Base-by-base conservation (phyloP, 1,140 invertebrate species). In the Euwallacea similis region DNA sequence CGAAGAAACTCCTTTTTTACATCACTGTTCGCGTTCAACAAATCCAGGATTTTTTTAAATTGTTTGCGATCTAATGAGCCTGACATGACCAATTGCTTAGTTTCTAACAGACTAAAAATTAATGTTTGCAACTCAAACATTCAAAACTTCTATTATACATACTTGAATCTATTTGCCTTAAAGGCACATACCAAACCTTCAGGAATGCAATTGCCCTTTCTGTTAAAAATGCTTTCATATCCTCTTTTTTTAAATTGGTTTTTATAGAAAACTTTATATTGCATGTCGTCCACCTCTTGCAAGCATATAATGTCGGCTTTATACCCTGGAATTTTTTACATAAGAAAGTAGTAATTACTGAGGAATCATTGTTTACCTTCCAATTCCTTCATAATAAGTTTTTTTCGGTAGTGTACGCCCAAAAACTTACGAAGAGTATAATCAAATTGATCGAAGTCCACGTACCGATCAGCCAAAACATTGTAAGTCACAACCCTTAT, bases 401-500 rank as follows among this genome's bases (percentile, higher is more conserved):
- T 89, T 78, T 93, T 94, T 78, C 96, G 86, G 78, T 97, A 98
- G 74, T 95, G 91, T 67, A 94, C 90, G 21, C 87, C 84, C 15
- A 97, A 83, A 41, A 89, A 90, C 83, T 93, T 88, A 7, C 86
- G 79, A 44, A 93, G 89, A 79, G 95, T 97, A 77, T 95, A 92
- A 0, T 89, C 87, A 83, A 91, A 94, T 0, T 91, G 88, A 78
- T 87, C 88, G 63, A 91, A 89, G 13, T 93, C 90, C 66, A 93
- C 89, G 83, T 97, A 98, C 10, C 90, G 80, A 83, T 96, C 90
- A 21, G 95, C 94, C 72, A 98, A 81, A 69, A 96, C 88, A 80
- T 98, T 98, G 78, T 98, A 98, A 4, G 88, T 88, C 7, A 96
- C 85, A 72, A 96, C 86, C 66, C 95, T 85, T 70, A 97, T 89